Percentiles rank a stretch among this genome's conserved stretches.
These are phyloP conservation scores for Linnaemya tessellans DNA, from an alignment of 2,888 invertebrate genomes.

Conservation along the genomic window DNA sequence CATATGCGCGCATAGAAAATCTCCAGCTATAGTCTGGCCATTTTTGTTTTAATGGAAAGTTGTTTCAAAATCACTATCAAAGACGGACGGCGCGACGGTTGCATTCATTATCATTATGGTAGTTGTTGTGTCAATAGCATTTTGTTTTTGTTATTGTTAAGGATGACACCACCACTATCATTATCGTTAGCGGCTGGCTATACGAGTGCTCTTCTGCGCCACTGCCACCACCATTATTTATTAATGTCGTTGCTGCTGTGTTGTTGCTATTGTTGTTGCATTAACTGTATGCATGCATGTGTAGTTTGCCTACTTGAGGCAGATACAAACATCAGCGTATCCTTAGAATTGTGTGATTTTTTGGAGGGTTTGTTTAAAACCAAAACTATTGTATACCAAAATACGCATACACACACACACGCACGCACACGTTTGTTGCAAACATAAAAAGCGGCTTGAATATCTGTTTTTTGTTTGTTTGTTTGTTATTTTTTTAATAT, in stretches of 20 bases:
- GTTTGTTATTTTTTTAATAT: slow-evolving; percentile 34
- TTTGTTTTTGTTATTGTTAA: slow-evolving; percentile 64
- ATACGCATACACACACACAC: neutral
- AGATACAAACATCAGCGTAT: slow-evolving; percentile 40
- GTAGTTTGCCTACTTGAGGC: neutral
- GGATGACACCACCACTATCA: slow-evolving; percentile 71
- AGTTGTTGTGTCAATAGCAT: slow-evolving; percentile 38
- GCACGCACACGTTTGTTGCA: neutral
- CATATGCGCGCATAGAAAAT: neutral
- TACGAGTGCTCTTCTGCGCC: slow-evolving; percentile 52
- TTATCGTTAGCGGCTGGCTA: slow-evolving; percentile 62
- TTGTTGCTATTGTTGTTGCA: slow-evolving; percentile 23
- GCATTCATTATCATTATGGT: slow-evolving; percentile 30
- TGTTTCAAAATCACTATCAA: slow-evolving; percentile 18
- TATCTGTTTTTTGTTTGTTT: neutral
- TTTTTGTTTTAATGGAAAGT: slow-evolving; percentile 31
- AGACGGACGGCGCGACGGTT: too few species aligned
- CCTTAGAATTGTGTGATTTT: slow-evolving; percentile 58
- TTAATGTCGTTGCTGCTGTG: slow-evolving; percentile 20
- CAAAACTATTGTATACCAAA: slow-evolving; percentile 57
- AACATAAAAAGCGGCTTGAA: slow-evolving; percentile 44
- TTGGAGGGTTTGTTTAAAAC: slow-evolving; percentile 70
- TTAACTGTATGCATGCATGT: neutral
- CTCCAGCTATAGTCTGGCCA: slow-evolving; percentile 50
- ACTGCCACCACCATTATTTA: slow-evolving; percentile 48